phyloP scores from a whole-genome alignment of 2,113 vertebrate species.

The Triplophysa tibetana region DNA sequence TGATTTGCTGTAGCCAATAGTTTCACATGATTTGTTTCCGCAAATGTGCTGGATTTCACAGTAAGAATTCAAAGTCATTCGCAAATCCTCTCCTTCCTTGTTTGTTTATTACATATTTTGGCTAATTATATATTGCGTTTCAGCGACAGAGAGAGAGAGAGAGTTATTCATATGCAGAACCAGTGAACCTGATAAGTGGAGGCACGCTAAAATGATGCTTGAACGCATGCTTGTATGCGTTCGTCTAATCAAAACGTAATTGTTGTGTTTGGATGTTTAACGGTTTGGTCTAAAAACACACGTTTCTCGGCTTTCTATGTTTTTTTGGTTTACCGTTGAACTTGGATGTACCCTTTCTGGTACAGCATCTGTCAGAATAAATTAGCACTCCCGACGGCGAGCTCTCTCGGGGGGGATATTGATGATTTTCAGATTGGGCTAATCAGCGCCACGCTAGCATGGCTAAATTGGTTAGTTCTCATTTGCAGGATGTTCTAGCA shows the following conservation, averaged over 20 bases:
- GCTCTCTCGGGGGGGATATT: conserved; percentile 37
- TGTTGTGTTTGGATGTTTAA: not conserved
- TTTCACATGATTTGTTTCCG: no score
- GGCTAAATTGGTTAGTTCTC: conserved; percentile 34
- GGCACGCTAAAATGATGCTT: not conserved
- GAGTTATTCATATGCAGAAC: not conserved
- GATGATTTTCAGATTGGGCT: conserved; percentile 5
- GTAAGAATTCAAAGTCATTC: not conserved
- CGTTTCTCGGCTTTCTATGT: not conserved
- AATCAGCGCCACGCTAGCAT: conserved; percentile 1
- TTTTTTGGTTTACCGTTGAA: not conserved
- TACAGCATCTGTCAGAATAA: conserved; percentile 19
- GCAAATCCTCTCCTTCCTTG: not conserved
- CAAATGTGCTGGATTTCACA: not conserved
- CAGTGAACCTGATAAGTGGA: not conserved
- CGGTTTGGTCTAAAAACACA: not conserved
- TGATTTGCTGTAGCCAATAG: no score
- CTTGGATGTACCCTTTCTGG: not conserved
- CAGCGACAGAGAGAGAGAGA: not conserved
- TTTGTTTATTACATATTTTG: not conserved
- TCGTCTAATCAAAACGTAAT: not conserved
- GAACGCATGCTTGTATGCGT: not conserved
- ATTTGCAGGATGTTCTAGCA: conserved; percentile 25
- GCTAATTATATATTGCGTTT: not conserved
- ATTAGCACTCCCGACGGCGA: conserved; percentile 12